Percentiles rank a stretch among this genome's conserved stretches.
phyloP scores from a whole-genome alignment of 1,140 invertebrate species.

The Archivesica marissinica region DNA sequence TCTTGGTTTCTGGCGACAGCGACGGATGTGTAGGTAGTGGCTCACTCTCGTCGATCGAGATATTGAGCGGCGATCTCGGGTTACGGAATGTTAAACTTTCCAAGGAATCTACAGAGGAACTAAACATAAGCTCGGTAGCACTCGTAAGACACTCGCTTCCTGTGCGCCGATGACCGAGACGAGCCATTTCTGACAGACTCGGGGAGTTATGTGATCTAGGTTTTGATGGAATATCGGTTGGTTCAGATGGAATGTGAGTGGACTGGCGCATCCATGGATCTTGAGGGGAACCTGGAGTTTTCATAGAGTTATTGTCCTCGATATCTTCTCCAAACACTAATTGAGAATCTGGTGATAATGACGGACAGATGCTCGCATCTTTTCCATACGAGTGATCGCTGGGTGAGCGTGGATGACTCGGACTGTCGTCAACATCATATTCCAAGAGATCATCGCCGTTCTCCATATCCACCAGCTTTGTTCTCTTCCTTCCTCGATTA shows the following conservation, averaged over 20 bases:
- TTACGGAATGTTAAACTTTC: constrained; percentile 61
- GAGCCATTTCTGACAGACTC: constrained; percentile 52
- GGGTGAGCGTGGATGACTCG: not conserved
- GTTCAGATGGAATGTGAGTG: constrained; percentile 18
- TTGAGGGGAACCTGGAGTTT: constrained; percentile 4
- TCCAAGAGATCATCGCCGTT: not conserved
- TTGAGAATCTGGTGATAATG: not conserved
- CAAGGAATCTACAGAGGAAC: constrained; percentile 69
- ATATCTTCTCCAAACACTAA: constrained; percentile 53
- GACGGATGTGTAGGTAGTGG: constrained; percentile 56
- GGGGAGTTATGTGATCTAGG: constrained; percentile 52
- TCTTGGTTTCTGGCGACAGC: constrained; percentile 66
- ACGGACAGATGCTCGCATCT: constrained; percentile 42
- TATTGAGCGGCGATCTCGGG: constrained; percentile 70
- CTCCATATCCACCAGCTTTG: not conserved
- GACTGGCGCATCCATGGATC: constrained; percentile 49
- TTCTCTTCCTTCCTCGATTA: constrained; percentile 24
- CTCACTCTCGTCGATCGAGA: constrained; percentile 72
- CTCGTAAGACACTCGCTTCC: constrained; percentile 80
- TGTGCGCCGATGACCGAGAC: constrained; percentile 69
- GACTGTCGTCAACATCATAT: not conserved
- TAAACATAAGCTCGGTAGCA: constrained; percentile 67
- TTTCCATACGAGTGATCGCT: constrained; percentile 39
- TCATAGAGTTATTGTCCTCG: constrained; percentile 30
- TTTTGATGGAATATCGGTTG: constrained; percentile 45